Conservation (phyloP, 2,888 invertebrate genomes). For the Heliconius hortense region DNA sequence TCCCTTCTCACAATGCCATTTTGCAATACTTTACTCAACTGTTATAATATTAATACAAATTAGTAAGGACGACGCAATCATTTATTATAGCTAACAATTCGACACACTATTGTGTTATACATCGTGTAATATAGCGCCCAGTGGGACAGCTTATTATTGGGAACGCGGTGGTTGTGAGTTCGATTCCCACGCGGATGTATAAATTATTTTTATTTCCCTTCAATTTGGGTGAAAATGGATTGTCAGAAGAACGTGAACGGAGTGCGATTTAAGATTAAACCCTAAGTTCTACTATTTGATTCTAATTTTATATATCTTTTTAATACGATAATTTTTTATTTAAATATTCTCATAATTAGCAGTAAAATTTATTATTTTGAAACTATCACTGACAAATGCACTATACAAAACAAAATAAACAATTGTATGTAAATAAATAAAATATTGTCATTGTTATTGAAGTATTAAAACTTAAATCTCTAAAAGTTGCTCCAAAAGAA, state of each 20-base stretch:
- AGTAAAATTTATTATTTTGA: too few relatives aligned
- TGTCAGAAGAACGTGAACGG: too few relatives aligned
- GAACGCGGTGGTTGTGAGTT: background rate
- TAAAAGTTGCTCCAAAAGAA: slow-evolving; percentile 8
- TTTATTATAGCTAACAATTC: slow-evolving; percentile 2
- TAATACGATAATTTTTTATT: too few relatives aligned
- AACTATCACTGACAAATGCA: background rate
- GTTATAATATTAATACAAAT: slow-evolving; percentile 25
- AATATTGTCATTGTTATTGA: background rate
- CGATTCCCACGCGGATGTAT: background rate
- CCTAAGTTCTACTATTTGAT: too few relatives aligned
- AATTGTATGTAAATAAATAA: background rate
- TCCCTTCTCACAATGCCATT: slow-evolving; percentile 45
- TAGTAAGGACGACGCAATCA: slow-evolving; percentile 12
- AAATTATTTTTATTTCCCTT: too few relatives aligned
- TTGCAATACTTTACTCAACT: slow-evolving; percentile 38
- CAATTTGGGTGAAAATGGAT: too few relatives aligned
- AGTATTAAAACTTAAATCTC: background rate
- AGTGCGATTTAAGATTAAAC: too few relatives aligned
- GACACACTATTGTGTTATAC: slow-evolving; percentile 1
- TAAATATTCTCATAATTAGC: too few relatives aligned
- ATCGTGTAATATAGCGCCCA: background rate
- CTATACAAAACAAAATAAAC: background rate
- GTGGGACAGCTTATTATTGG: too few relatives aligned
- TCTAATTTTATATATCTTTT: too few relatives aligned